Evolutionary conservation across 1,140 invertebrate species (phyloP).

Genomic region (Leguminivora glycinivorella): DNA sequence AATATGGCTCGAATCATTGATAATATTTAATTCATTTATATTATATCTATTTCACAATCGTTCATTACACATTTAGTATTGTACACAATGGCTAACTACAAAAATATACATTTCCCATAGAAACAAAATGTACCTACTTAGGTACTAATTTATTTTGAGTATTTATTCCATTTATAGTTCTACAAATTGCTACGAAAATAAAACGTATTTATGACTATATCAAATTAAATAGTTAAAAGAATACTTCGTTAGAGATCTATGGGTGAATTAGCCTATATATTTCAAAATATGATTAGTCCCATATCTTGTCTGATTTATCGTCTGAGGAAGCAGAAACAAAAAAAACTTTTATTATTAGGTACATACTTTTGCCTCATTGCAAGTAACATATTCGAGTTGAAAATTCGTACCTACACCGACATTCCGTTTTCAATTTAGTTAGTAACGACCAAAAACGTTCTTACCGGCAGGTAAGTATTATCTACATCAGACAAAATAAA

Average conservation of each 20-base stretch:
- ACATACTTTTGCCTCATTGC: background rate
- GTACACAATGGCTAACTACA: conserved; percentile 43
- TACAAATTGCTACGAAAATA: conserved; percentile 26
- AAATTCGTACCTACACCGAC: too few species aligned
- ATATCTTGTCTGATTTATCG: background rate
- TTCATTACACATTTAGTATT: conserved; percentile 42
- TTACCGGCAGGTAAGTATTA: too few species aligned
- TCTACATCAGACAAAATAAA: background rate
- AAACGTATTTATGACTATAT: conserved; percentile 29
- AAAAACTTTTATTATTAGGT: background rate
- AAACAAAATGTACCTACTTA: conserved; percentile 37
- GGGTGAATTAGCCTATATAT: conserved; percentile 15
- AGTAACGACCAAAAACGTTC: too few species aligned
- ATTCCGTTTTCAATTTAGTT: too few species aligned
- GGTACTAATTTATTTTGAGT: conserved; percentile 34
- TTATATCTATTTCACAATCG: conserved; percentile 36
- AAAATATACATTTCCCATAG: conserved; percentile 43
- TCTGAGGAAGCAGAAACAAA: background rate
- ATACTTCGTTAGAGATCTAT: conserved; percentile 44
- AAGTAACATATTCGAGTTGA: too few species aligned
- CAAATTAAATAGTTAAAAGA: conserved; percentile 38
- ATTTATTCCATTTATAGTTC: conserved; percentile 30
- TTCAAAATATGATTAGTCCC: background rate
- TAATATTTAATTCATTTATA: conserved; percentile 49
- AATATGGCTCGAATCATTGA: conserved; percentile 64